Evolutionary conservation across 2,113 vertebrate species (phyloP).

Genomic region (Chionodraco myersi): DNA sequence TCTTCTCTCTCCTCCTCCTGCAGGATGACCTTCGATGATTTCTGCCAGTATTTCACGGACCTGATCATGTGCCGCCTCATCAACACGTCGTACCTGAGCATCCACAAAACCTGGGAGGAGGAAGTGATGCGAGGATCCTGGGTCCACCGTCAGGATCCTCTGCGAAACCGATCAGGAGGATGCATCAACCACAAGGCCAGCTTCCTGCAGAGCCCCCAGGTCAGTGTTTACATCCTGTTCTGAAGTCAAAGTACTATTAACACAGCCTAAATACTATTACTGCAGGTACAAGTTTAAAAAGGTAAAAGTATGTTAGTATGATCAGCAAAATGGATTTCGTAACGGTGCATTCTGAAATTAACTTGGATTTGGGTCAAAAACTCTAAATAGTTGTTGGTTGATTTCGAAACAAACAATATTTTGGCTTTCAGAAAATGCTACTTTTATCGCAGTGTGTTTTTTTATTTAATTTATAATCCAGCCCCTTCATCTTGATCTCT

Average conservation of each 20-base stretch:
- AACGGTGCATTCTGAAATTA: no score
- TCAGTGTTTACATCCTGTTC: slow-evolving; percentile 46
- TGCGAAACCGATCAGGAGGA: slow-evolving; percentile 91
- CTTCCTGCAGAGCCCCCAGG: slow-evolving; percentile 97
- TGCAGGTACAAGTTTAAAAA: no score
- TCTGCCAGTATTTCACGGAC: slow-evolving; percentile 95
- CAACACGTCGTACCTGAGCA: slow-evolving; percentile 97
- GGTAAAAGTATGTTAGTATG: no score
- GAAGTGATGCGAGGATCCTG: slow-evolving; percentile 88
- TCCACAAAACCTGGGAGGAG: slow-evolving; percentile 99
- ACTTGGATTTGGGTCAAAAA: no score
- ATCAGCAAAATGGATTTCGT: no score
- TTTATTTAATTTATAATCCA: no score
- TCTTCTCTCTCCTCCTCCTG: slow-evolving; percentile 55
- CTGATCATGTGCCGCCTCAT: slow-evolving; percentile 96
- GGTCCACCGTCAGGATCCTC: slow-evolving; percentile 86
- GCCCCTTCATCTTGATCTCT: no score
- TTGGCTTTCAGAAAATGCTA: no score
- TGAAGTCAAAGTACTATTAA: no score
- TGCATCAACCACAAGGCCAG: slow-evolving; percentile 95
- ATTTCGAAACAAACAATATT: no score
- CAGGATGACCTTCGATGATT: slow-evolving; percentile 98
- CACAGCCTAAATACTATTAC: not conserved
- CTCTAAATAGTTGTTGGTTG: no score
- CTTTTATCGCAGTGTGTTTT: no score